Percentiles rank a stretch among this genome's conserved stretches.
Evolutionary conservation across 2,888 invertebrate species (phyloP).

Genomic region (Chesias legatella): DNA sequence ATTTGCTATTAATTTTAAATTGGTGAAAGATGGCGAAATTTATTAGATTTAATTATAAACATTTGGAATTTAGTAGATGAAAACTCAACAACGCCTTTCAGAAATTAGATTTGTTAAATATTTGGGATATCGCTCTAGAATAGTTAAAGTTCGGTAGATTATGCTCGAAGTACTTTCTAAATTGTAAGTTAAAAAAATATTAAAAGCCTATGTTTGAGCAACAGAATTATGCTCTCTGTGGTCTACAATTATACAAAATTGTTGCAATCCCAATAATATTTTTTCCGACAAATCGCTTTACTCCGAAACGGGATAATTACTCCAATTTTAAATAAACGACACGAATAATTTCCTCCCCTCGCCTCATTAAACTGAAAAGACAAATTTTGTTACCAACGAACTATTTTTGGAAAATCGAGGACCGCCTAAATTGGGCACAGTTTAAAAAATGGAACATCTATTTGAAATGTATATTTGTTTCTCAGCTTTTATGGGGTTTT

Average conservation of each 20-base stretch:
- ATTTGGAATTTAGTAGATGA: neutral
- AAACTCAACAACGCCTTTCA: no score
- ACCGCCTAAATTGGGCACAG: constrained; percentile 6
- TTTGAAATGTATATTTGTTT: constrained; percentile 1
- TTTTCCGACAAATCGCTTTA: constrained; percentile 3
- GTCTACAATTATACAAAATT: no score
- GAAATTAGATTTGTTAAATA: no score
- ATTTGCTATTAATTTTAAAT: constrained; percentile 24
- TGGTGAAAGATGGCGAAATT: constrained; percentile 5
- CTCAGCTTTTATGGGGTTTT: no score
- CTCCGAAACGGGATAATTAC: constrained; percentile 30
- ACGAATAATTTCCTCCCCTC: constrained; percentile 42
- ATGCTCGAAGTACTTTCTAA: no score
- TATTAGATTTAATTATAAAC: constrained; percentile 11
- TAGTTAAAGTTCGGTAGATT: no score
- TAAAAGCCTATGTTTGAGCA: no score
- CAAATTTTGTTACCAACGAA: constrained; percentile 34
- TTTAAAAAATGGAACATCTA: constrained; percentile 13
- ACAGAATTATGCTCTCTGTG: no score
- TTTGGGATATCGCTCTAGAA: no score
- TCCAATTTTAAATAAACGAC: constrained; percentile 42
- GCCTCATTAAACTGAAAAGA: constrained; percentile 47
- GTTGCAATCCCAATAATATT: no score
- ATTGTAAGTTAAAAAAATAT: no score
- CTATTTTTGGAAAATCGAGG: constrained; percentile 30